Evolutionary conservation across 2,797 vertebrate species (phyloP), one percentile per base, ranked within the genome.

Genomic region (Dendrocincla tyrannina): DNA sequence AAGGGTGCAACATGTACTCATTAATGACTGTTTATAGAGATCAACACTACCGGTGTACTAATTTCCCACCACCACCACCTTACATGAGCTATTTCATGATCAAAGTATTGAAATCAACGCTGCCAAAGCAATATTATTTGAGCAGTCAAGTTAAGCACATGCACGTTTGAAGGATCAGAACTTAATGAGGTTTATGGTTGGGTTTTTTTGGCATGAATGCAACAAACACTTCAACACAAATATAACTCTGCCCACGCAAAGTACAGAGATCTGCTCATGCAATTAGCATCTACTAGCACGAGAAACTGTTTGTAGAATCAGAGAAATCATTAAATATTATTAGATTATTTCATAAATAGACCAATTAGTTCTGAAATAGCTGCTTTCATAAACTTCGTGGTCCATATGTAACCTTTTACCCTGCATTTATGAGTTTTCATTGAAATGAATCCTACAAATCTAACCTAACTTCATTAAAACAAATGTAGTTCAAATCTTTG

Each of bases 21-120:
- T 84, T 91, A 93, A 75, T 33, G 62, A 50, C 58, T 96, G 39
- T 75, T 95, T 81, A 91, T 49, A 76, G 39, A 95, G 75, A 95
- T 80, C 84, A 95, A 83, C 63, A 13, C 49, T 17, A 64, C 64
- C 0, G 7, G 79, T 80, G 37, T 42, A 70, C 68, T 88, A 58
- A 91, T 83, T 60, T 18, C 4, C 13, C 24, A 13, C 46, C 64
- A 50, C 13, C 16, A 47, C 13, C 44, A 10, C 12, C 50, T 55
- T 62, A 69, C 39, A 35, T 1, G 18, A 86, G 58, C 22, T 37
- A 83, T 75, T 92, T 88, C 18, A 63, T 50, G 70, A 96, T 94
- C 93, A 90, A 94, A 95, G 89, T 70, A 86, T 18, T 67, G 83
- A 91, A 95, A 94, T 70, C 70, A 85, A 42, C 64, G 25, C 50